Evolutionary conservation across 2,888 invertebrate species (phyloP).

Genomic region (Ethmia dodecea): DNA sequence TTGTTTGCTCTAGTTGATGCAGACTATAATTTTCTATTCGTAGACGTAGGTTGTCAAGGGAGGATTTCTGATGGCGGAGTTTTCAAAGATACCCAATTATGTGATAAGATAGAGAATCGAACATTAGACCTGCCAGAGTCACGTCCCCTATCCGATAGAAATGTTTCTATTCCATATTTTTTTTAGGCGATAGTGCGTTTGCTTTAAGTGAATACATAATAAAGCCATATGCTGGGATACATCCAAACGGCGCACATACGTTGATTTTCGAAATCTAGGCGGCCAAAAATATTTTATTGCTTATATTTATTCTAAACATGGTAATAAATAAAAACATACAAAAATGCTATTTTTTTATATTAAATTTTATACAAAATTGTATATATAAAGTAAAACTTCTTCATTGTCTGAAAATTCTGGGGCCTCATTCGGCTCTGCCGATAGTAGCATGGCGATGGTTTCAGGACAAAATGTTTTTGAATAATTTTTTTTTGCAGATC

Average conservation of each 20-base stretch:
- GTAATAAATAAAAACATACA: no score
- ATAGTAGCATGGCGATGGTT: neutral
- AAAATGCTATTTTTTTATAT: no score
- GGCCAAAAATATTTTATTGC: no score
- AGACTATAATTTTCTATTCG: constrained; percentile 37
- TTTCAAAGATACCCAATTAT: constrained; percentile 16
- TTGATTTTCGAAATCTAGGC: no score
- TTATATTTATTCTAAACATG: no score
- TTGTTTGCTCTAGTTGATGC: constrained; percentile 33
- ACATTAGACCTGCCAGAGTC: neutral
- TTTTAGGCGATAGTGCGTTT: constrained; percentile 21
- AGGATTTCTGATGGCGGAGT: constrained; percentile 23
- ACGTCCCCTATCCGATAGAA: constrained; percentile 2
- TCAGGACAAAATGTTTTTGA: no score
- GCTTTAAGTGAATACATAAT: constrained; percentile 16
- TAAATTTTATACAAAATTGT: no score
- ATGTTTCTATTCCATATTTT: constrained; percentile 16
- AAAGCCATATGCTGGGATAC: constrained; percentile 17
- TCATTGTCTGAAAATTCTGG: neutral
- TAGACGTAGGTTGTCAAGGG: constrained; percentile 24
- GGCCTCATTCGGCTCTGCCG: neutral
- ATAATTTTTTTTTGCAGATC: no score
- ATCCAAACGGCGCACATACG: constrained; percentile 7
- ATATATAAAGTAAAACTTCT: neutral
- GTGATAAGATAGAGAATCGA: constrained; percentile 12